phyloP scores from a whole-genome alignment of 1,140 invertebrate genomes.

The Drosophila orosa region DNA sequence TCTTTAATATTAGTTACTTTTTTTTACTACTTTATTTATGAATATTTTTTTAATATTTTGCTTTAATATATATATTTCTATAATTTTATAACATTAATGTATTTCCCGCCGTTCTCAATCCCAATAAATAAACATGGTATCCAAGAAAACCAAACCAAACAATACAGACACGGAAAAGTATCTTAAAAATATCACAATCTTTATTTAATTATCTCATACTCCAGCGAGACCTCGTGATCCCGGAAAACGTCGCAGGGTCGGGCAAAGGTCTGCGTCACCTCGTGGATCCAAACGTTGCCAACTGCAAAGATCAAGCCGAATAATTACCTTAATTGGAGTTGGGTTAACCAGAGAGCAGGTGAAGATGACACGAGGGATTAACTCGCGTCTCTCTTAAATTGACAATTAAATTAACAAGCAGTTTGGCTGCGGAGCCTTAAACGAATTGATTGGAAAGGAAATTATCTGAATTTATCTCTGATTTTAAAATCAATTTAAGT shows the following conservation, averaged over 20 bases:
- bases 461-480: neutral
- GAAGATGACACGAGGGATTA: neutral
- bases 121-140: neutral
- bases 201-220: conserved; percentile 75
- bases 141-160: neutral
- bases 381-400: neutral
- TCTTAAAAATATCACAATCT: conserved; percentile 34
- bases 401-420: conserved; percentile 1
- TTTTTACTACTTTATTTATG: too few relatives aligned
- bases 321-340: conserved; percentile 50
- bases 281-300: conserved; percentile 97
- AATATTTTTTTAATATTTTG: too few relatives aligned
- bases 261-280: conserved; percentile 94
- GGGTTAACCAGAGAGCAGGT: conserved; percentile 88
- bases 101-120: neutral
- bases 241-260: conserved; percentile 89
- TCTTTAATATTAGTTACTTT: too few relatives aligned
- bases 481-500: neutral
- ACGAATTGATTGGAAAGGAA: neutral
- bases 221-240: conserved; percentile 68
- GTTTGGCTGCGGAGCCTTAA: neutral
- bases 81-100: too few relatives aligned
- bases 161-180: neutral
- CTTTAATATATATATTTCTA: accelerated
- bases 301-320: conserved; percentile 86